Percentiles rank a stretch among this genome's conserved stretches.
phyloP scores from a whole-genome alignment of 92 coral and sea anemone genomes.

The Virgularia gustaviana region DNA sequence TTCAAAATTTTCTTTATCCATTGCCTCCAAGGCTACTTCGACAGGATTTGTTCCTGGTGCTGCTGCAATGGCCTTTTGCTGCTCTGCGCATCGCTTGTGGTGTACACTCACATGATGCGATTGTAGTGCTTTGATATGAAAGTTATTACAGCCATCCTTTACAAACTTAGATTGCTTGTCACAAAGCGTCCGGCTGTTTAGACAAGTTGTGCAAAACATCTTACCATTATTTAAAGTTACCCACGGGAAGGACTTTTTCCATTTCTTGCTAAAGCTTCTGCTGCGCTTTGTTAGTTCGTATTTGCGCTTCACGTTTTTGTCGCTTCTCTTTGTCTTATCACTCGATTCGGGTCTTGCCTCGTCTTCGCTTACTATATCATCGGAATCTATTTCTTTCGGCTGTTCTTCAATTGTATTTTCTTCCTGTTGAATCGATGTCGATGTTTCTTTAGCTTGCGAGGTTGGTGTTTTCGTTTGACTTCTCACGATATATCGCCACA shows the following conservation, averaged over 20 bases:
- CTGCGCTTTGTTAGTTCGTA: constrained; percentile 20
- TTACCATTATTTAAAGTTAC: constrained; percentile 9
- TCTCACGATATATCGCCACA: too few relatives aligned
- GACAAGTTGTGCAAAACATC: constrained; percentile 16
- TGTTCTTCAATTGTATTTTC: too few relatives aligned
- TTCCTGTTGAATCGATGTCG: too few relatives aligned
- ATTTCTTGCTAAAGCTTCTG: not conserved
- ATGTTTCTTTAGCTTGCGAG: too few relatives aligned
- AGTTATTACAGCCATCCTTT: constrained; percentile 23
- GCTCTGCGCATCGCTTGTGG: constrained; percentile 20
- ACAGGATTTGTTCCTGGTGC: constrained; percentile 32
- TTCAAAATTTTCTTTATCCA: constrained; percentile 24
- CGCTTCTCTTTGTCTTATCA: constrained; percentile 16
- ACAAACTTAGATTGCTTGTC: constrained; percentile 30
- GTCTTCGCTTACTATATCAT: too few relatives aligned
- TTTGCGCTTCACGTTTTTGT: constrained; percentile 3
- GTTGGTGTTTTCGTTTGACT: too few relatives aligned
- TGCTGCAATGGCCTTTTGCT: constrained; percentile 3
- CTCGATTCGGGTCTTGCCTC: too few relatives aligned
- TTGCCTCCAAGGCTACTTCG: constrained; percentile 5
- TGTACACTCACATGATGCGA: not conserved
- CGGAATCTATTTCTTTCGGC: too few relatives aligned
- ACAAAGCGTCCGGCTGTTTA: constrained; percentile 2
- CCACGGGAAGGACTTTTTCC: constrained; percentile 20
- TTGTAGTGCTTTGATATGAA: constrained; percentile 21